Evolutionary conservation across 1,140 invertebrate genomes (phyloP).

Genomic region (Globodera ellingtonae): DNA sequence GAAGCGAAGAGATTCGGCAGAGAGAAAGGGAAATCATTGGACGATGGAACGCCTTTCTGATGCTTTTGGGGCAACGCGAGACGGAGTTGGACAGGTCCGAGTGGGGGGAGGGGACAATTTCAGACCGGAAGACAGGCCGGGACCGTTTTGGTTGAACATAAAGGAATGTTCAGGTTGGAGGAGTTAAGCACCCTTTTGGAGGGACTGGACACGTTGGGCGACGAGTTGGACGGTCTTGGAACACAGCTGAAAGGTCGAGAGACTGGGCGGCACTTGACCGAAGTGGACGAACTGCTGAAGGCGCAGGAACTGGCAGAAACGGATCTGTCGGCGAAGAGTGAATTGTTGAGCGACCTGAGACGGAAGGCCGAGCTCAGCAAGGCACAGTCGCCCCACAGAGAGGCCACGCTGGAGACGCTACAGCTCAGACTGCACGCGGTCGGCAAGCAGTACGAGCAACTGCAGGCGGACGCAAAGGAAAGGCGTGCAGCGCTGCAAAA

Average conservation of each 20-base stretch:
- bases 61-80: conserved; percentile 82
- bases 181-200: conserved; percentile 61
- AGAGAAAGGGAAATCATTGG: conserved; percentile 82
- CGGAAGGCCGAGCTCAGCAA: not conserved
- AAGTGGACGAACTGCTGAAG: conserved; percentile 87
- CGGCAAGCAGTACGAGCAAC: conserved; percentile 59
- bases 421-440: conserved; percentile 54
- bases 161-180: conserved; percentile 38
- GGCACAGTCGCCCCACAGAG: not conserved
- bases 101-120: conserved; percentile 36
- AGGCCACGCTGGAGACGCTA: conserved; percentile 67
- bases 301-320: conserved; percentile 87
- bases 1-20: conserved; percentile 78
- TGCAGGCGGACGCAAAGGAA: conserved; percentile 76
- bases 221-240: conserved; percentile 49
- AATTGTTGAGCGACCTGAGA: conserved; percentile 14
- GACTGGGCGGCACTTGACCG: conserved; percentile 84
- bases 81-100: conserved; percentile 72
- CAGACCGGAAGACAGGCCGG: no score
- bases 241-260: conserved; percentile 69
- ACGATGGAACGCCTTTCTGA: conserved; percentile 83
- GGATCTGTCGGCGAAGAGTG: conserved; percentile 66
- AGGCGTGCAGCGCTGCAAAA: conserved; percentile 82
- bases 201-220: conserved; percentile 77
- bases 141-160: no score